Evolutionary conservation across 2,888 invertebrate species (phyloP).

Genomic region (Lepidochitona cinerea): DNA sequence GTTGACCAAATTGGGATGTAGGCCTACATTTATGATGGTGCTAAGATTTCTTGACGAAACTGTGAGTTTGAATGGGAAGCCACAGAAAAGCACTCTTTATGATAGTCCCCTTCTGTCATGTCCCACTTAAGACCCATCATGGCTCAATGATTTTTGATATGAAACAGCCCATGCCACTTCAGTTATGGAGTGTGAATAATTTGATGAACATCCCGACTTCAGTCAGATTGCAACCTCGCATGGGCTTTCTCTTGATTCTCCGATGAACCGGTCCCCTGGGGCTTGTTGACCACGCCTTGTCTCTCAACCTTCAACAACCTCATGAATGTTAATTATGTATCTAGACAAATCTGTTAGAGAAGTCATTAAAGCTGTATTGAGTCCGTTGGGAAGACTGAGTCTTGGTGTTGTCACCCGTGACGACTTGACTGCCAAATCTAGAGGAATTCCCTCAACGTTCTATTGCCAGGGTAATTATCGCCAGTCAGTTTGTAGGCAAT

Average conservation of each 20-base stretch:
- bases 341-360: not conserved
- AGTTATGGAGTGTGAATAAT: not conserved
- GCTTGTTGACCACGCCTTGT: not conserved
- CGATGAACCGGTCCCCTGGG: not conserved
- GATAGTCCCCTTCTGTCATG: too few relatives aligned
- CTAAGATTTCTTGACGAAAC: too few relatives aligned
- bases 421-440: not conserved
- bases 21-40: too few relatives aligned
- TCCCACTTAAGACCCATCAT: too few relatives aligned
- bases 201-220: too few relatives aligned
- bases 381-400: not conserved
- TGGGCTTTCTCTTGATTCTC: not conserved
- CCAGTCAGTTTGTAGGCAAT: not conserved
- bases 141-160: not conserved
- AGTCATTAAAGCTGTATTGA: not conserved
- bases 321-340: constrained; percentile 4
- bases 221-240: not conserved
- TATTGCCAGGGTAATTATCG: not conserved
- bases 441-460: not conserved
- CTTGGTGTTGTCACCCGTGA: not conserved
- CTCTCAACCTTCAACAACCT: not conserved
- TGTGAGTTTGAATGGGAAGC: too few relatives aligned
- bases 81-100: too few relatives aligned
- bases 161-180: not conserved
- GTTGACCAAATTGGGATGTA: too few relatives aligned